Conservation (phyloP, 92 coral and sea anemone species). For the Nematostella vectensis region DNA sequence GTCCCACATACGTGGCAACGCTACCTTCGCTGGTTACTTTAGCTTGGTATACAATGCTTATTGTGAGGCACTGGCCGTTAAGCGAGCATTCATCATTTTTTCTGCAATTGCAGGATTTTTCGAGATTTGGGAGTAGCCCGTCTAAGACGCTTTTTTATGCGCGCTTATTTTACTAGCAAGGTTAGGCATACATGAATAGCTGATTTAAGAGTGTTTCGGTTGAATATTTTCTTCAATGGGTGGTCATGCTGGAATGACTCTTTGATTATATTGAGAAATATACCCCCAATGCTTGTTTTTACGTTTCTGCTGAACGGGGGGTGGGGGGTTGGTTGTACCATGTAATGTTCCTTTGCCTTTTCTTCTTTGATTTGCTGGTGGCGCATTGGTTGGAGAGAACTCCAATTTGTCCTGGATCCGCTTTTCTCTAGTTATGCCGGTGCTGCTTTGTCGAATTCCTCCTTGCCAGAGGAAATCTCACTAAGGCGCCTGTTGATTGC, state of each 20-base stretch:
- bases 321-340: not conserved
- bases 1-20: not conserved
- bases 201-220: not conserved
- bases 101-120: not conserved
- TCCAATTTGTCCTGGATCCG: too few species aligned
- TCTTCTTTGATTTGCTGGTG: too few species aligned
- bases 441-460: too few species aligned
- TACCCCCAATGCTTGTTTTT: not conserved
- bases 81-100: not conserved
- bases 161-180: not conserved
- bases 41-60: not conserved
- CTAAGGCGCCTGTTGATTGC: too few species aligned
- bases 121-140: not conserved
- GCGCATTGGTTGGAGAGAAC: too few species aligned
- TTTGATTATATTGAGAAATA: not conserved
- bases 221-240: not conserved
- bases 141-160: too few species aligned
- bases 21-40: not conserved
- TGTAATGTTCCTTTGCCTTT: not conserved
- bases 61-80: not conserved
- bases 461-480: too few species aligned
- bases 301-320: not conserved
- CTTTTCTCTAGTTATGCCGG: too few species aligned
- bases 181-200: not conserved
- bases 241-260: not conserved